phyloP scores from a whole-genome alignment of 2,113 vertebrate species.

The Hippolais icterina region DNA sequence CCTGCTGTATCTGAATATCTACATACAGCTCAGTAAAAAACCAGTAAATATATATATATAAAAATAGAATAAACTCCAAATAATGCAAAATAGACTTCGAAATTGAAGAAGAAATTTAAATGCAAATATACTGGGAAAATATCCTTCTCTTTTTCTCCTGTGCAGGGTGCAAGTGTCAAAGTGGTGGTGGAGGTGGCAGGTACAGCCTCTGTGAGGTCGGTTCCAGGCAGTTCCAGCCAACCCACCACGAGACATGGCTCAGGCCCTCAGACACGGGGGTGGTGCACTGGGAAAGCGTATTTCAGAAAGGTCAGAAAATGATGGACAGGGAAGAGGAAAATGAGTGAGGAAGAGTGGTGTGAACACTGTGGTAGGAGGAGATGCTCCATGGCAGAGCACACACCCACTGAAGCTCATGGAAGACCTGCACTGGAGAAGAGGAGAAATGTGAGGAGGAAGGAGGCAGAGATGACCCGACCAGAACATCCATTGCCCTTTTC shows the following conservation, averaged over 20 bases:
- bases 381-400: background rate
- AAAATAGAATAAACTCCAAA: background rate
- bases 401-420: background rate
- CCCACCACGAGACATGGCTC: rapidly evolving
- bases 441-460: background rate
- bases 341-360: background rate
- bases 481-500: background rate
- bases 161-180: background rate
- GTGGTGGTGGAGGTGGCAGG: no score
- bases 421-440: rapidly evolving
- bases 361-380: background rate
- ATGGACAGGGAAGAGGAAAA: background rate
- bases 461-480: background rate
- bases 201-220: background rate
- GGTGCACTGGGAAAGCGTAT: background rate
- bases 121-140: background rate
- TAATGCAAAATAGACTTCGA: background rate
- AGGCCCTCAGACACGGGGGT: background rate
- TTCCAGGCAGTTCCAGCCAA: background rate
- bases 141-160: background rate
- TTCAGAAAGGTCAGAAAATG: background rate
- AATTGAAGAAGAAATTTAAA: background rate
- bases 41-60: background rate
- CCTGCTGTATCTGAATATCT: background rate
- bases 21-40: background rate